phyloP scores from a whole-genome alignment of 2,113 vertebrate species.

The Bambusicola thoracicus region DNA sequence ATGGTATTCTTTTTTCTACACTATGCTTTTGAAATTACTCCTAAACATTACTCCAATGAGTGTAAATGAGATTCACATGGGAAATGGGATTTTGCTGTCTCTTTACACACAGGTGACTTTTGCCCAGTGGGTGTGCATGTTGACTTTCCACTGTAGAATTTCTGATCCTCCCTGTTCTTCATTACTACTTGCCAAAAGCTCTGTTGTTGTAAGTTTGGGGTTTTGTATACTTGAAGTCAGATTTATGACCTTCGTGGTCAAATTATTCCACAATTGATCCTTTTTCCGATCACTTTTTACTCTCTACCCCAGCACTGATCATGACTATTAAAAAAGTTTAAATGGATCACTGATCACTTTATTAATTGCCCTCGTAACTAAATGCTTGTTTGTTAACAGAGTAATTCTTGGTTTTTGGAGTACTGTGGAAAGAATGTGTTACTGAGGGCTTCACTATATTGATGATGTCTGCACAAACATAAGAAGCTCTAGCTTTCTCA shows the following conservation, averaged over 20 bases:
- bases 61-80: not conserved
- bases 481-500: not conserved
- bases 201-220: not conserved
- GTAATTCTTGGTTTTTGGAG: not conserved
- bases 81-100: not conserved
- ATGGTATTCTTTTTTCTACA: not conserved
- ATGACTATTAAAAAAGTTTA: not conserved
- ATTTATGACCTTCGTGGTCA: not conserved
- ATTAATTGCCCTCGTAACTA: not conserved
- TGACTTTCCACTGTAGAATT: conserved; percentile 38
- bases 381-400: conserved; percentile 2
- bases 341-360: not conserved
- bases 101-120: conserved; percentile 2
- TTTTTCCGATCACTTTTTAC: not conserved
- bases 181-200: conserved; percentile 5
- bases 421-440: not conserved
- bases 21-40: not conserved
- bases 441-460: not conserved
- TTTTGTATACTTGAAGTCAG: not conserved
- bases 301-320: not conserved
- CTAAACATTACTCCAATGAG: not conserved
- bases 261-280: not conserved
- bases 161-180: conserved; percentile 20
- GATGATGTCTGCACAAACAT: not conserved
- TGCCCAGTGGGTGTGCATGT: not conserved